phyloP scores from a whole-genome alignment of 2,888 invertebrate genomes.

The Sympetrum striolatum region DNA sequence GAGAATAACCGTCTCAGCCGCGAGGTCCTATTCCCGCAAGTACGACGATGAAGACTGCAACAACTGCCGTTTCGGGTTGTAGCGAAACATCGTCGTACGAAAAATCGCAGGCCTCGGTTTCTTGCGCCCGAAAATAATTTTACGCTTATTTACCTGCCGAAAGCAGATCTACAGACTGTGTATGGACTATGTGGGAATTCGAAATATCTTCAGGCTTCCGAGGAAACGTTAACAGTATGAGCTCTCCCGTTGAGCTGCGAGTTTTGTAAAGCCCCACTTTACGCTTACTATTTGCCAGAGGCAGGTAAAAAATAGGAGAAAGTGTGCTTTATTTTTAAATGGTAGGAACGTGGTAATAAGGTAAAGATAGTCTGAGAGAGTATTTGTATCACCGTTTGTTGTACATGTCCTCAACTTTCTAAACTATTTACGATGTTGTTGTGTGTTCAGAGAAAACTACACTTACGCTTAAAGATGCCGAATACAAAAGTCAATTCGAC shows the following conservation, averaged over 20 bases:
- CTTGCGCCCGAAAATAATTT: neutral
- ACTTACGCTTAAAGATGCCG: slow-evolving; percentile 25
- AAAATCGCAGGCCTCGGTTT: neutral
- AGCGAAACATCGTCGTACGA: neutral
- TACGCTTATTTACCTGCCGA: slow-evolving; percentile 24
- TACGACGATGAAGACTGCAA: neutral
- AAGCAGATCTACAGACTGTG: neutral
- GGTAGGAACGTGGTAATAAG: neutral
- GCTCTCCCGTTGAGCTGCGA: neutral
- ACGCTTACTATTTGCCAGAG: slow-evolving; percentile 18
- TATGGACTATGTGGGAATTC: neutral
- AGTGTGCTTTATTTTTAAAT: slow-evolving; percentile 34
- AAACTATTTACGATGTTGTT: neutral
- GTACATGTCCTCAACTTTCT: neutral
- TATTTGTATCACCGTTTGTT: neutral
- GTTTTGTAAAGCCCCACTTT: slow-evolving; percentile 17
- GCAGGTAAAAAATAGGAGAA: slow-evolving; percentile 9
- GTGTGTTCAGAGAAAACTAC: neutral
- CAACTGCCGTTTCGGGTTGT: neutral
- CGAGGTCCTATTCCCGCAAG: neutral
- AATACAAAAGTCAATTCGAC: slow-evolving; percentile 6
- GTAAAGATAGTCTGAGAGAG: neutral
- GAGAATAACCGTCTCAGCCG: neutral
- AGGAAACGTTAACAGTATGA: neutral
- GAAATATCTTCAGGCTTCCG: neutral